A percentile compares a stretch with the other conserved stretches of the same genome.
Conservation (phyloP, 2,797 vertebrate species). For the Hippoglossus hippoglossus region DNA sequence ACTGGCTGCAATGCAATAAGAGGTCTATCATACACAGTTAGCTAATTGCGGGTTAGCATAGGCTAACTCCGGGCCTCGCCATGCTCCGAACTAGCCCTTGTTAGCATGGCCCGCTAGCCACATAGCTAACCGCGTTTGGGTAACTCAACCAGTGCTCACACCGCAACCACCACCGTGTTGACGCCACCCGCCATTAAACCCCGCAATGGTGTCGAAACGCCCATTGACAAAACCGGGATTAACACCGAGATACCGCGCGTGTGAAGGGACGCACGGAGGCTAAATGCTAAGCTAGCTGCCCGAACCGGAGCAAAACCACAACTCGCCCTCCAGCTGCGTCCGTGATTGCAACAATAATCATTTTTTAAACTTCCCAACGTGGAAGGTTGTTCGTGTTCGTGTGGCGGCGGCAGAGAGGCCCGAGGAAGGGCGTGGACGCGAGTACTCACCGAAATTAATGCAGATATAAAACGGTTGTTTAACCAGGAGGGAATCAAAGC, state of each 20-base stretch:
- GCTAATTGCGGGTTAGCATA: conserved; percentile 51
- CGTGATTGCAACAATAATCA: conserved; percentile 9
- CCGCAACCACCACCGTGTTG: accelerated
- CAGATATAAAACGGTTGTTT: conserved; percentile 85
- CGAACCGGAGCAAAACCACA: conserved; percentile 1
- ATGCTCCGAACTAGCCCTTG: conserved; percentile 55
- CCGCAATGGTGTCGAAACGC: neutral
- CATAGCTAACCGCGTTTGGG: neutral
- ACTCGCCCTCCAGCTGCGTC: conserved; percentile 40
- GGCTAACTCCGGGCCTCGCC: conserved; percentile 65
- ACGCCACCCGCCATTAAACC: accelerated
- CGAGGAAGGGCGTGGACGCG: too few relatives aligned
- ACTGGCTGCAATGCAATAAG: accelerated
- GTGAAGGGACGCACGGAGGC: neutral
- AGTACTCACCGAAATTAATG: conserved; percentile 86
- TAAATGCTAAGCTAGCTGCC: conserved; percentile 23
- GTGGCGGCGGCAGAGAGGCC: too few relatives aligned
- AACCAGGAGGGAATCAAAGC: conserved; percentile 70
- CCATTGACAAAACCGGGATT: accelerated
- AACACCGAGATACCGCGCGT: accelerated
- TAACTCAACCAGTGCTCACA: accelerated
- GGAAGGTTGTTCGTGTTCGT: too few relatives aligned
- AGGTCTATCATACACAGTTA: neutral
- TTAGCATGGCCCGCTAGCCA: conserved; percentile 57
- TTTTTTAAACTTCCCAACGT: accelerated